A percentile compares a stretch with the other conserved stretches of the same genome.
Conservation (phyloP, 1,140 invertebrate species). For the Diabrotica virgifera region DNA sequence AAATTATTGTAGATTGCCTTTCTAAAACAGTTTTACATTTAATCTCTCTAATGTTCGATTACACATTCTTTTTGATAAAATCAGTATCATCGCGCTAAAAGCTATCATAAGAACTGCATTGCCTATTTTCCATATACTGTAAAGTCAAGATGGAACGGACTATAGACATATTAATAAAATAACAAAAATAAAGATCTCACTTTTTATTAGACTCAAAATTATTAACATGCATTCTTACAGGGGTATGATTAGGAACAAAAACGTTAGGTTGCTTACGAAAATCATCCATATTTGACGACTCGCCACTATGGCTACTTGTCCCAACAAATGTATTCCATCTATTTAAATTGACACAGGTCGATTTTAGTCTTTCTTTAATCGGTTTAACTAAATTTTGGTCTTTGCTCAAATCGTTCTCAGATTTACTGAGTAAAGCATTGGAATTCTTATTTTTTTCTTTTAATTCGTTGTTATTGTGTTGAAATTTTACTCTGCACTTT, state of each 20-base stretch:
- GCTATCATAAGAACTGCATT: no score
- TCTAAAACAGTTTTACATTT: no score
- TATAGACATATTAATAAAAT: no score
- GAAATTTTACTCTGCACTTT: conserved; percentile 23
- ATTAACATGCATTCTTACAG: conserved; percentile 26
- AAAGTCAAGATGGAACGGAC: no score
- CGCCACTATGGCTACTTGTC: conserved; percentile 9
- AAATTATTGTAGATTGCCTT: no score
- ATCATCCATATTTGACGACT: conserved; percentile 16
- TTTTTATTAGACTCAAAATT: conserved; percentile 22
- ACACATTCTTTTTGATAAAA: no score
- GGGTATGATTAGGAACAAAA: conserved; percentile 13
- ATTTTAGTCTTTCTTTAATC: conserved; percentile 30
- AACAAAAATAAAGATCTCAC: background rate
- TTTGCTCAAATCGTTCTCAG: conserved; percentile 25
- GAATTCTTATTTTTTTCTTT: background rate
- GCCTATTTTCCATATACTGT: no score
- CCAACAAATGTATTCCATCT: conserved; percentile 28
- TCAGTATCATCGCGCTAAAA: no score
- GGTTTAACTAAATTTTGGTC: conserved; percentile 26
- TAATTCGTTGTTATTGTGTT: conserved; percentile 4
- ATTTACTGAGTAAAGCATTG: conserved; percentile 23
- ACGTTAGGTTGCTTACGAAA: conserved; percentile 8
- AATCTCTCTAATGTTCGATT: no score
- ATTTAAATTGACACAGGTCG: conserved; percentile 20